Percentiles rank a stretch among this genome's conserved stretches.
Evolutionary conservation across 2,113 vertebrate species (phyloP).

Genomic region (Pygoscelis antarcticus): DNA sequence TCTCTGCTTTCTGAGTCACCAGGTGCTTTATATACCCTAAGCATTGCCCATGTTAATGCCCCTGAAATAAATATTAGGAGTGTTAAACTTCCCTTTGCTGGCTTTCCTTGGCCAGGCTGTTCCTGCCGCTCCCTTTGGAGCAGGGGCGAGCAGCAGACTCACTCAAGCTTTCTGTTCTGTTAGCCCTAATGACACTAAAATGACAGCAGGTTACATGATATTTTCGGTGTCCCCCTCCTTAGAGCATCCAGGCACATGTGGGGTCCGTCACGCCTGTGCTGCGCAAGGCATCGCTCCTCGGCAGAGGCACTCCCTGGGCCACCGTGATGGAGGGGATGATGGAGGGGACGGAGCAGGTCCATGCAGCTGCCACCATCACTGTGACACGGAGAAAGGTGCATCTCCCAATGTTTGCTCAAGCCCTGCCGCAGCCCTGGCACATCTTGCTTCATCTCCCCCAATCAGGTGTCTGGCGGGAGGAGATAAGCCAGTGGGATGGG

Average conservation of each 20-base stretch:
- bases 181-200: neutral
- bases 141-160: rapidly evolving
- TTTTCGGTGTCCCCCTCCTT: neutral
- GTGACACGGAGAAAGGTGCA: rapidly evolving
- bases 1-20: neutral
- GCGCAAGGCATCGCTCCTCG: rapidly evolving
- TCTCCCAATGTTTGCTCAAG: rapidly evolving
- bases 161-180: neutral
- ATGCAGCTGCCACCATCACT: rapidly evolving
- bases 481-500: neutral
- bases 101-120: neutral
- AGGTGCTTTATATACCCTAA: rapidly evolving
- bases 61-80: neutral
- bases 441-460: rapidly evolving
- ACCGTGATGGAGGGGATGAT: rapidly evolving
- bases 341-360: neutral
- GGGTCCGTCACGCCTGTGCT: rapidly evolving
- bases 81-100: neutral
- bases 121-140: rapidly evolving
- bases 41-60: neutral
- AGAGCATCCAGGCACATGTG: rapidly evolving
- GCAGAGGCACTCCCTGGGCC: neutral
- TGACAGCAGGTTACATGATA: rapidly evolving
- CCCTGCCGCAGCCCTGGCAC: neutral
- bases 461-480: rapidly evolving